These are phyloP conservation scores for Holothuria leucospilota DNA, from an alignment of 53 echinoderm and acorn worm genomes.

Conservation along the genomic window DNA sequence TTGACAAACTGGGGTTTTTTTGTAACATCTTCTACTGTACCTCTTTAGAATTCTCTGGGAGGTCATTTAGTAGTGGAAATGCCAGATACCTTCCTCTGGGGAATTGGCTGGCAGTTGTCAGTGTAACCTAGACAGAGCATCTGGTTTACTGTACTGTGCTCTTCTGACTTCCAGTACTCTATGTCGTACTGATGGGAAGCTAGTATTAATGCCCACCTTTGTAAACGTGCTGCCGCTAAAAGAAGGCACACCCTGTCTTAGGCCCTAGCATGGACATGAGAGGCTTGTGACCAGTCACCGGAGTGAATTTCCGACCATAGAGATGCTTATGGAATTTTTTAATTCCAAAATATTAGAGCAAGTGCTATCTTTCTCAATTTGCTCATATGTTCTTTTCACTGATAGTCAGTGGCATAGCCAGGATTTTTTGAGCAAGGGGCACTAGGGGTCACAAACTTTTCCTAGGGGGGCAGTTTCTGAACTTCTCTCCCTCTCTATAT, in stretches of 20 bases:
- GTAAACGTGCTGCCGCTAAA: too few species aligned
- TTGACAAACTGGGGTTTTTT: constrained; percentile 50
- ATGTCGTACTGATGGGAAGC: too few species aligned
- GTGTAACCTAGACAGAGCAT: constrained; percentile 53
- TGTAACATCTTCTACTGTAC: constrained; percentile 51
- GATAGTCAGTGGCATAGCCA: too few species aligned
- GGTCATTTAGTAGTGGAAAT: constrained; percentile 49
- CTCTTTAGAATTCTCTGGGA: constrained; percentile 55
- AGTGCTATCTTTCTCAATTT: constrained; percentile 71
- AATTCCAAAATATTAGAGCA: too few species aligned
- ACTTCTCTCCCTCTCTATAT: too few species aligned
- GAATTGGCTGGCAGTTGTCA: constrained; percentile 17
- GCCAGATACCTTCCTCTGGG: constrained; percentile 25
- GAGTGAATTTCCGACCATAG: constrained; percentile 58
- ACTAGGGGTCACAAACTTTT: too few species aligned
- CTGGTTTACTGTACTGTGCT: constrained; percentile 48
- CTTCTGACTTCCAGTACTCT: constrained; percentile 33
- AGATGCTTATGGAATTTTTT: constrained; percentile 68
- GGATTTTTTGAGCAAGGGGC: too few species aligned
- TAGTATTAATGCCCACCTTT: too few species aligned
- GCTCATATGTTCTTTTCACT: constrained; percentile 69
- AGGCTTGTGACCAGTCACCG: constrained; percentile 53
- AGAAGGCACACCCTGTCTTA: constrained; percentile 45
- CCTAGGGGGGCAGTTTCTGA: too few species aligned
- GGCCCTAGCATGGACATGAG: too few species aligned